These are phyloP conservation scores for Phalanger gymnotis DNA, from an alignment of 2,797 vertebrate species.

Conservation along the genomic window DNA sequence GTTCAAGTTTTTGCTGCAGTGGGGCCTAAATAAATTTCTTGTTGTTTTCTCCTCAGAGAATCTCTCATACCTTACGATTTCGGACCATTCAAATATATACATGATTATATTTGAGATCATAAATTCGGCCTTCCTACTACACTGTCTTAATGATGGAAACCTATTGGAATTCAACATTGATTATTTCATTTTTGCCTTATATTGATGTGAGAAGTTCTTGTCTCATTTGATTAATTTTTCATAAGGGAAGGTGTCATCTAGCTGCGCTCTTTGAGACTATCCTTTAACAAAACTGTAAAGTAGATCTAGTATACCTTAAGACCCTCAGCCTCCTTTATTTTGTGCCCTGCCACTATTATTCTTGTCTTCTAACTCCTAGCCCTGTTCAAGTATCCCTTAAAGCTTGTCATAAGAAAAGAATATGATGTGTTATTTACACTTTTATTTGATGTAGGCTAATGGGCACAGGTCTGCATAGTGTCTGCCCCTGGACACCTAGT, in stretches of 20 bases:
- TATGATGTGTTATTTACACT: background rate
- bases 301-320: background rate
- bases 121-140: no score
- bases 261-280: background rate
- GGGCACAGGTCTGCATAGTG: background rate
- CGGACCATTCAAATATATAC: no score
- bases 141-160: background rate
- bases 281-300: background rate
- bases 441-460: background rate
- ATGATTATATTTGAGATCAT: no score
- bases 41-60: no score
- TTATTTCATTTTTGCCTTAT: background rate
- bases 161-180: background rate
- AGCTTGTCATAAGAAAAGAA: background rate
- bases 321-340: background rate
- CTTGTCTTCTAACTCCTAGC: background rate
- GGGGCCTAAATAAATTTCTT: no score
- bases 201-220: no score
- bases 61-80: no score
- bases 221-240: background rate
- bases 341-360: background rate
- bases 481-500: background rate
- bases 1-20: no score
- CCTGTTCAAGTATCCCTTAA: background rate
- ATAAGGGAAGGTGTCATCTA: background rate